phyloP scores from a whole-genome alignment of 2,113 vertebrate genomes.

The Phyllopteryx taeniolatus region DNA sequence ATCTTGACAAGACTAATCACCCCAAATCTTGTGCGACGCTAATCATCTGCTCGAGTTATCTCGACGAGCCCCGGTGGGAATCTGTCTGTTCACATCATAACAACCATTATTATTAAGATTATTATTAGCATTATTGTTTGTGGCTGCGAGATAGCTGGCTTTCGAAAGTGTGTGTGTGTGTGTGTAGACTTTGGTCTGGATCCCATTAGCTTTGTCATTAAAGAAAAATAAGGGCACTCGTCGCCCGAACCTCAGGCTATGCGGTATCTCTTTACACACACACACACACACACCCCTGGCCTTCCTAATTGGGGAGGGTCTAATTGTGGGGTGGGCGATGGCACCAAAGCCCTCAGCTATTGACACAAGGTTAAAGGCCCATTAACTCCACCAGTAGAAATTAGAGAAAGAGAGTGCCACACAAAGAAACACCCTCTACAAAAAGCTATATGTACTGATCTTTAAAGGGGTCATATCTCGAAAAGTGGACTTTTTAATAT shows the following conservation, averaged over 20 bases:
- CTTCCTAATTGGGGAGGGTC: slow-evolving; percentile 63
- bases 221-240: slow-evolving; percentile 49
- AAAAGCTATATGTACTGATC: neutral
- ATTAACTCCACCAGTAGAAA: slow-evolving; percentile 59
- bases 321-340: slow-evolving; percentile 46
- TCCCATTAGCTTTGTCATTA: slow-evolving; percentile 65
- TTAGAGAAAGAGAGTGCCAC: neutral
- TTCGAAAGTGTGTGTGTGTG: neutral
- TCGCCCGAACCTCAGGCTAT: slow-evolving; percentile 51
- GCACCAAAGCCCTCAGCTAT: slow-evolving; percentile 57
- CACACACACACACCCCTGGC: slow-evolving; percentile 11
- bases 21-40: slow-evolving; percentile 38
- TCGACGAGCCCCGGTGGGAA: slow-evolving; percentile 33
- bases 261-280: slow-evolving; percentile 28
- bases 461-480: neutral
- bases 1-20: slow-evolving; percentile 55
- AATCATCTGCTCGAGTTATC: slow-evolving; percentile 54
- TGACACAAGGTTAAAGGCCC: slow-evolving; percentile 72
- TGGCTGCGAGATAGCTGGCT: slow-evolving; percentile 13
- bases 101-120: slow-evolving; percentile 36
- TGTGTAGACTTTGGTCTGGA: slow-evolving; percentile 7
- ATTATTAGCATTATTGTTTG: slow-evolving; percentile 29
- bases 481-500: neutral
- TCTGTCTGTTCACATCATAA: slow-evolving; percentile 22
- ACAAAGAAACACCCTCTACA: neutral